A percentile compares a stretch with the other conserved stretches of the same genome.
phyloP scores from a whole-genome alignment of 2,888 invertebrate genomes.

The Tholera decimalis region DNA sequence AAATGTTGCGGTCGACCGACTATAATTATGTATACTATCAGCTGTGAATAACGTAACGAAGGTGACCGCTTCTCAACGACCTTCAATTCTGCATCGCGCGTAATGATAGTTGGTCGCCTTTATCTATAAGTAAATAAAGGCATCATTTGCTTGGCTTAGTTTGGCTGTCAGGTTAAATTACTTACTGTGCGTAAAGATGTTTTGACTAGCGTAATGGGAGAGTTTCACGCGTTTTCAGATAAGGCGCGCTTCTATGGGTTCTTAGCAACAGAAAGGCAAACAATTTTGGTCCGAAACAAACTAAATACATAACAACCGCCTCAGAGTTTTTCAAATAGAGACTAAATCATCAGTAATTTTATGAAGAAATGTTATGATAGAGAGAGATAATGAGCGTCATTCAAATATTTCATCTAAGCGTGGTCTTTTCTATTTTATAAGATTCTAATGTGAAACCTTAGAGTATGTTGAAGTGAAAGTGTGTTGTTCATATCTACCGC shows the following conservation, averaged over 20 bases:
- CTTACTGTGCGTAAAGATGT: conserved; percentile 39
- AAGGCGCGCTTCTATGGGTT: conserved; percentile 27
- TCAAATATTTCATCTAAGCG: no score
- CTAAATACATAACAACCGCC: background rate
- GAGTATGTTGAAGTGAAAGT: no score
- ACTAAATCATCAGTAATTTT: background rate
- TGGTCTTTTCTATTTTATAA: no score
- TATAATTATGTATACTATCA: no score
- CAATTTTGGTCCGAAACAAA: background rate
- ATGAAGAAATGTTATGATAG: background rate
- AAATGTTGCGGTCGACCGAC: conserved; percentile 37
- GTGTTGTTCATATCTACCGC: no score
- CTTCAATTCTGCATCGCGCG: conserved; percentile 54
- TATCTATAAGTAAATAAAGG: background rate
- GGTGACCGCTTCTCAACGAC: conserved; percentile 67
- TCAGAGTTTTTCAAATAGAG: background rate
- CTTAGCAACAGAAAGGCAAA: conserved; percentile 19
- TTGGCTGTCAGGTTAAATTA: conserved; percentile 19
- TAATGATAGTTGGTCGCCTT: conserved; percentile 18
- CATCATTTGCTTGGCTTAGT: conserved; percentile 18
- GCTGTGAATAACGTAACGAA: conserved; percentile 70
- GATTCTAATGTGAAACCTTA: no score
- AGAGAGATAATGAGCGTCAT: no score
- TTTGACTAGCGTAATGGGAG: conserved; percentile 38
- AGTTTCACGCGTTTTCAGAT: conserved; percentile 14